Percentiles rank a stretch among this genome's conserved stretches.
Conservation (phyloP, 2,797 vertebrate genomes). For the Agapornis canus region DNA sequence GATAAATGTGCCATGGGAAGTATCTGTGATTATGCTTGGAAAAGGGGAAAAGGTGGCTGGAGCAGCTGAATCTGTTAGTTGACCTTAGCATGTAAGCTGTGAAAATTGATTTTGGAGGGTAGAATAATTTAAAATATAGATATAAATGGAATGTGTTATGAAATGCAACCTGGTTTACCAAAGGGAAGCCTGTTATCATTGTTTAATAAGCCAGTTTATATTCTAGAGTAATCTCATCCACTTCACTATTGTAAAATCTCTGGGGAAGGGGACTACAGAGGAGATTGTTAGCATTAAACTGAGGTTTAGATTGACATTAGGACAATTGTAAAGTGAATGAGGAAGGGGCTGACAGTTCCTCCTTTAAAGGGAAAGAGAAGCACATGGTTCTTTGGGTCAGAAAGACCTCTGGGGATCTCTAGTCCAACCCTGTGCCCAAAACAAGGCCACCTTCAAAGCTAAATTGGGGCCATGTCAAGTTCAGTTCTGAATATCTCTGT, state of each 20-base stretch:
- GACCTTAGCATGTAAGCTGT: not conserved
- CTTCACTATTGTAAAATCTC: not conserved
- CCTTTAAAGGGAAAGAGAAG: not conserved
- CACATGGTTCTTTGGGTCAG: not conserved
- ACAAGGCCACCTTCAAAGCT: not conserved
- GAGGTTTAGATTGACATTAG: not conserved
- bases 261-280: rapidly evolving
- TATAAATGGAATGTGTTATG: not conserved
- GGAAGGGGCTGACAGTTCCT: not conserved
- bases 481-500: not conserved
- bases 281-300: not conserved
- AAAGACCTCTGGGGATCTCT: not conserved
- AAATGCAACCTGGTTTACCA: not conserved
- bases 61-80: not conserved
- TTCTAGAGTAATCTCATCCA: not conserved
- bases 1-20: not conserved
- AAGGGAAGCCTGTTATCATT: not conserved
- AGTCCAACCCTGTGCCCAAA: not conserved
- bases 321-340: not conserved
- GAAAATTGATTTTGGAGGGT: not conserved
- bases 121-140: not conserved
- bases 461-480: not conserved
- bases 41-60: not conserved
- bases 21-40: not conserved
- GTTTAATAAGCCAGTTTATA: not conserved